Conservation (phyloP, 2,888 invertebrate species). For the Epistrophe eligans region DNA sequence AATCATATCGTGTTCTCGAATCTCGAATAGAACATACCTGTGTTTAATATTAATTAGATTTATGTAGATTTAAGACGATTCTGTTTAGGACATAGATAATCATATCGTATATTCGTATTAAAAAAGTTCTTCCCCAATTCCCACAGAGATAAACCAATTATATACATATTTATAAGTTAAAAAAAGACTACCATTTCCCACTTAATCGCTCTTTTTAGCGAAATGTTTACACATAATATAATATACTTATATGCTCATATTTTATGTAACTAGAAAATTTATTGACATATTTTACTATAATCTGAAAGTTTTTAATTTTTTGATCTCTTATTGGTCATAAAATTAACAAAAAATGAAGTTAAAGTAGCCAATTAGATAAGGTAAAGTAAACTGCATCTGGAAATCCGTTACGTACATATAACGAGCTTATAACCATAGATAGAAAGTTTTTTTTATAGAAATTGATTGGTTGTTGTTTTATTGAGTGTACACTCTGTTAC, state of each 20-base stretch:
- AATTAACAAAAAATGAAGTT: not conserved
- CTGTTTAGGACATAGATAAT: constrained; percentile 41
- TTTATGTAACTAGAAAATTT: too few relatives aligned
- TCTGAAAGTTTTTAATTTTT: not conserved
- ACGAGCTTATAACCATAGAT: not conserved
- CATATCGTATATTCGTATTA: constrained; percentile 37
- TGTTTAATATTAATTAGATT: not conserved
- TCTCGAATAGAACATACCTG: not conserved
- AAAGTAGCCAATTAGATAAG: not conserved
- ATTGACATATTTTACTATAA: too few relatives aligned
- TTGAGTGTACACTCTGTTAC: not conserved
- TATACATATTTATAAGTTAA: constrained; percentile 12
- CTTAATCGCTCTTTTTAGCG: constrained; percentile 61
- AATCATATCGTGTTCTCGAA: constrained; percentile 31
- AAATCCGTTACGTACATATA: too few relatives aligned
- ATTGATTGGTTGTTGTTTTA: constrained; percentile 20
- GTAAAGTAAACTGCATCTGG: not conserved
- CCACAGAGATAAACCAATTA: constrained; percentile 19
- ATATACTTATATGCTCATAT: too few relatives aligned
- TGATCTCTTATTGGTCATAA: not conserved
- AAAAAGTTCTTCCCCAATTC: constrained; percentile 19
- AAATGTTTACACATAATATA: constrained; percentile 24
- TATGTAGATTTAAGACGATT: constrained; percentile 11
- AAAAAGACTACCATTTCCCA: constrained; percentile 44
- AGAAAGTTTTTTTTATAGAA: not conserved